Evolutionary conservation across 2,888 invertebrate species (phyloP), one percentile per base, ranked within the genome.

Genomic region (Caenorhabditis zanzibari): DNA sequence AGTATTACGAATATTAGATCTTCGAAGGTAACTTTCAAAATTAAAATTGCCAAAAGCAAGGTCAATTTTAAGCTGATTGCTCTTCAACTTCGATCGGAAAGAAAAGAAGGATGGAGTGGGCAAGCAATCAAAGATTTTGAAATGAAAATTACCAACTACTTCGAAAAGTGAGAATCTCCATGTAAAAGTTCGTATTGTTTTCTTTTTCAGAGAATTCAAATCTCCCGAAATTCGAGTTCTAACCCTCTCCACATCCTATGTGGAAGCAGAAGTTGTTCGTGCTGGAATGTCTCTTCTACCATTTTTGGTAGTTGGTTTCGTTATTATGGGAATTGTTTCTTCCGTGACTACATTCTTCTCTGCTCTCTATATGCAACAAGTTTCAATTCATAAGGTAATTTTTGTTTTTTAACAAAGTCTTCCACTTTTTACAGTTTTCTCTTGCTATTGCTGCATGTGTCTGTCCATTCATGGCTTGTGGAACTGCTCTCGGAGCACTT

Each of bases 391-490:
- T 77, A 90, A 90, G 85, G 89, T 90, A 54, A 26, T 10, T n/a
- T n/a, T n/a, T n/a, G n/a, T n/a, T n/a, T n/a, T n/a, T n/a, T n/a
- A n/a, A n/a, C n/a, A n/a, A n/a, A n/a, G n/a, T n/a, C n/a, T n/a
- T n/a, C n/a, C n/a, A n/a, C n/a, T 19, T 49, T 26, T 54, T 85
- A 41, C 80, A 87, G 85, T 79, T 91, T 22, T 86, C 88, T 1
- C 84, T 91, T 6, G 91, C 91, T 2, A 69, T 90, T 38, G 81
- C 90, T 22, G 91, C 90, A 3, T 91, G 91, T 68, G 81, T 91
- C 7, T 91, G 90, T 61, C 91, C 91, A 5, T 90, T 91, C 73
- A 90, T 91, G 91, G 91, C 91, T 0, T 90, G 90, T 63, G 90
- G 90, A 24, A 91, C 91, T 1, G 91, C 88, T 41, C 80, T 91